phyloP scores from a whole-genome alignment of 2,113 vertebrate genomes.

The Eublepharis macularius region DNA sequence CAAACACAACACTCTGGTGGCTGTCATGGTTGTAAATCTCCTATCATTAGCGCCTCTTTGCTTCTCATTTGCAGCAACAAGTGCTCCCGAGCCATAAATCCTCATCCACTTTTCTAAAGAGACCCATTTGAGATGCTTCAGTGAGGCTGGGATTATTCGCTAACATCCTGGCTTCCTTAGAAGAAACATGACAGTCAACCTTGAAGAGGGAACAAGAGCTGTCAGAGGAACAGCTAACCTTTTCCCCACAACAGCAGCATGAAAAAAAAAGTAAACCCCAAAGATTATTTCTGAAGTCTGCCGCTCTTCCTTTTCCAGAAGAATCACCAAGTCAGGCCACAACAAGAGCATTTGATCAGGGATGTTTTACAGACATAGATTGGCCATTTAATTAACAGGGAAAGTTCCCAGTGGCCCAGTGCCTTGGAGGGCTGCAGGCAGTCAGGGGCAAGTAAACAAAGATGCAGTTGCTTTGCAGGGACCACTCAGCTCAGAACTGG shows the following conservation, averaged over 20 bases:
- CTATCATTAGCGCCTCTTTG: slow-evolving; percentile 38
- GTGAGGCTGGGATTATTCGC: slow-evolving; percentile 41
- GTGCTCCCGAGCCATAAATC: slow-evolving; percentile 55
- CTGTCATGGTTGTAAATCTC: slow-evolving; percentile 58
- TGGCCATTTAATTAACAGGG: no score
- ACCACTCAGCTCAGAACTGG: no score
- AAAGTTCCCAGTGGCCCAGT: no score
- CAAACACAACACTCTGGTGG: rapidly evolving
- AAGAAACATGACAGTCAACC: slow-evolving; percentile 17
- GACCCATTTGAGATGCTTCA: slow-evolving; percentile 55
- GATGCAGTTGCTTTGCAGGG: no score
- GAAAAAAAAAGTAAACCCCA: neutral
- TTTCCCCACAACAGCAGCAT: neutral
- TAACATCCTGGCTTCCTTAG: slow-evolving; percentile 41
- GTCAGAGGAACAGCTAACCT: neutral
- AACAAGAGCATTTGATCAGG: neutral
- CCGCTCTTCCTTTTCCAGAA: neutral
- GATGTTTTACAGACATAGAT: neutral
- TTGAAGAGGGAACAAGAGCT: slow-evolving; percentile 16
- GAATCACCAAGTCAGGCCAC: neutral
- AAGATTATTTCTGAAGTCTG: neutral
- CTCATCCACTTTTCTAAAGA: slow-evolving; percentile 53
- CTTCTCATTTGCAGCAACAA: slow-evolving; percentile 55
- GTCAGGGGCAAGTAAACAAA: no score
- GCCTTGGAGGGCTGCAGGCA: no score